Evolutionary conservation across 1,140 invertebrate species (phyloP).

Genomic region (Stegodyphus dumicola): DNA sequence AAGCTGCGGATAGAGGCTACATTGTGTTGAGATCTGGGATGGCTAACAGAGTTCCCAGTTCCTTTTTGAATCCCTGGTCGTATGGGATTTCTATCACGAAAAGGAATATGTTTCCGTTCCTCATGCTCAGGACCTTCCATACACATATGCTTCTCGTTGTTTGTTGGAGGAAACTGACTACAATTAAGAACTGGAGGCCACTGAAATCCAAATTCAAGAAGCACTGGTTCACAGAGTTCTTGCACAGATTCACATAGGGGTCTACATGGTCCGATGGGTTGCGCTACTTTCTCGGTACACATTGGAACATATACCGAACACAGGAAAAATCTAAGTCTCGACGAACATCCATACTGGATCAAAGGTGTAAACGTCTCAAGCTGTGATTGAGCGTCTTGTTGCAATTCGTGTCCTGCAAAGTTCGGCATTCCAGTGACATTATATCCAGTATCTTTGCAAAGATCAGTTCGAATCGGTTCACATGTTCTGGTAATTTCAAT

Average conservation of each 20-base stretch:
- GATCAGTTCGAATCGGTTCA: constrained; percentile 89
- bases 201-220: constrained; percentile 87
- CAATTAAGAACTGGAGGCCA: constrained; percentile 94
- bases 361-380: constrained; percentile 90
- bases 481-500: constrained; percentile 70
- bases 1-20: neutral
- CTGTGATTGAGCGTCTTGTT: constrained; percentile 85
- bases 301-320: constrained; percentile 96
- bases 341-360: constrained; percentile 92
- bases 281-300: constrained; percentile 93
- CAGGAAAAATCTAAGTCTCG: constrained; percentile 89
- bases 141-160: constrained; percentile 84
- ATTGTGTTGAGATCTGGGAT: neutral
- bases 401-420: constrained; percentile 84
- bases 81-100: constrained; percentile 8
- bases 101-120: constrained; percentile 20
- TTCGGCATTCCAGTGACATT: constrained; percentile 96
- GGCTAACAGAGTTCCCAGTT: neutral
- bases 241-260: constrained; percentile 89
- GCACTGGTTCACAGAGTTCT: constrained; percentile 84
- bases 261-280: constrained; percentile 92
- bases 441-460: constrained; percentile 92
- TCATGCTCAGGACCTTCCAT: constrained; percentile 82
- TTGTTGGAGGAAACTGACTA: constrained; percentile 85
- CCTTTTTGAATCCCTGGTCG: neutral